Percentiles rank a stretch among this genome's conserved stretches.
Evolutionary conservation across 2,113 vertebrate genomes (phyloP).

Genomic region (Notiomystis cincta): DNA sequence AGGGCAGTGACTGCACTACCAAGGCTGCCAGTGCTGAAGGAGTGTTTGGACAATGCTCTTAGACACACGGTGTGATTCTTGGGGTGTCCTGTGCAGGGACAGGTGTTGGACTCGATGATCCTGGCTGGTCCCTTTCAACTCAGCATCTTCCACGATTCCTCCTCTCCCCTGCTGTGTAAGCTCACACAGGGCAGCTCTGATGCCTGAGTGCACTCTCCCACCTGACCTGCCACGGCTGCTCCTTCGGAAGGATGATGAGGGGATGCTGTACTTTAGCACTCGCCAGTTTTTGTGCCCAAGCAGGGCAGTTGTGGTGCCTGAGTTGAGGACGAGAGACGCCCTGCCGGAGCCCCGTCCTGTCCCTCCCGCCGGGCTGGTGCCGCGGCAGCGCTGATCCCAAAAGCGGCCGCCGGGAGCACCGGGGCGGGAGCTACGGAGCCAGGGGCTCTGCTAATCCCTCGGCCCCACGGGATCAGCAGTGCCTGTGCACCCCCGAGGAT

Average conservation of each 20-base stretch:
- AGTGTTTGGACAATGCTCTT: background rate
- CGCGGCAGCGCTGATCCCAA: background rate
- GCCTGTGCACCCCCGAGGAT: slow-evolving; percentile 25
- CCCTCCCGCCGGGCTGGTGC: background rate
- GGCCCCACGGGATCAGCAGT: background rate
- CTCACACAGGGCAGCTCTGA: background rate
- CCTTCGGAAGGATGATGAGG: fast-evolving
- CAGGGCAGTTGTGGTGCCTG: background rate
- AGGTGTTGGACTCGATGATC: background rate
- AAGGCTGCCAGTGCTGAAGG: background rate
- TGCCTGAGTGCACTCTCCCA: background rate
- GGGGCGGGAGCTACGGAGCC: background rate
- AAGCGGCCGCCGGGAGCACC: background rate
- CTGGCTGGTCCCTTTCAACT: background rate
- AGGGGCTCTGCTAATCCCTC: background rate
- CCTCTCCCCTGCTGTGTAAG: background rate
- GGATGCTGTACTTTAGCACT: background rate
- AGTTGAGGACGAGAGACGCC: no score
- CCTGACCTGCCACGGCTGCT: background rate
- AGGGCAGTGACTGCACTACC: no score
- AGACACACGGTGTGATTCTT: background rate
- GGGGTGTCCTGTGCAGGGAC: background rate
- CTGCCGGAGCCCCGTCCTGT: background rate
- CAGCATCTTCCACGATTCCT: background rate
- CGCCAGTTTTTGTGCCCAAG: background rate